Percentiles rank a stretch among this genome's conserved stretches.
phyloP scores from a whole-genome alignment of 1,140 invertebrate species.

The Glomeris maerens region DNA sequence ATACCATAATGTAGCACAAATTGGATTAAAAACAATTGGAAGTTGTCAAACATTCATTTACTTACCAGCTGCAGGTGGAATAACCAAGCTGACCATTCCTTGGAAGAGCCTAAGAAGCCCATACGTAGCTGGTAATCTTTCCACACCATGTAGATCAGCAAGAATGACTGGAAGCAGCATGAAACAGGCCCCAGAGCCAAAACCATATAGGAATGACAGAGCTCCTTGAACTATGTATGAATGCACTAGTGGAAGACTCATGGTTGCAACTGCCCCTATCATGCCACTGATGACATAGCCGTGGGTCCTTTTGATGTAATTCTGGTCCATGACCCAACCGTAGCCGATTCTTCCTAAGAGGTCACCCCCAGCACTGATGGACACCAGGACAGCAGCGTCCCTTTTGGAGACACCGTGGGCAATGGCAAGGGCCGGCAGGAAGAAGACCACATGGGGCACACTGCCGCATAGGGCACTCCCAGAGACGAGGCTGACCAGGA shows the following conservation, averaged over 20 bases:
- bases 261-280: not conserved
- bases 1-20: not conserved
- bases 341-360: conserved; percentile 49
- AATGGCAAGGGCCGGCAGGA: conserved; percentile 6
- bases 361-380: conserved; percentile 36
- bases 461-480: not conserved
- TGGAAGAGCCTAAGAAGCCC: conserved; percentile 7
- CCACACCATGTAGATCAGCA: conserved; percentile 8
- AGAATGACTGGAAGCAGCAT: conserved; percentile 11
- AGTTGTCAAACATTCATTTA: not conserved
- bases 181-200: conserved; percentile 9
- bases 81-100: not conserved
- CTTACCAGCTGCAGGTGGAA: conserved; percentile 7
- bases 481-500: not conserved
- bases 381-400: conserved; percentile 3
- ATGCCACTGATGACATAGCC: conserved; percentile 40
- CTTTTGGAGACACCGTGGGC: conserved; percentile 1
- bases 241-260: not conserved
- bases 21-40: too few species aligned
- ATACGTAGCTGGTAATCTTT: conserved; percentile 10
- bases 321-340: conserved; percentile 52
- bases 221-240: not conserved
- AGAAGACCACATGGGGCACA: conserved; percentile 9
- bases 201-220: conserved; percentile 3
- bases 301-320: conserved; percentile 51